Evolutionary conservation across 2,113 vertebrate genomes (phyloP).

Genomic region (Nothoprocta perdicaria): DNA sequence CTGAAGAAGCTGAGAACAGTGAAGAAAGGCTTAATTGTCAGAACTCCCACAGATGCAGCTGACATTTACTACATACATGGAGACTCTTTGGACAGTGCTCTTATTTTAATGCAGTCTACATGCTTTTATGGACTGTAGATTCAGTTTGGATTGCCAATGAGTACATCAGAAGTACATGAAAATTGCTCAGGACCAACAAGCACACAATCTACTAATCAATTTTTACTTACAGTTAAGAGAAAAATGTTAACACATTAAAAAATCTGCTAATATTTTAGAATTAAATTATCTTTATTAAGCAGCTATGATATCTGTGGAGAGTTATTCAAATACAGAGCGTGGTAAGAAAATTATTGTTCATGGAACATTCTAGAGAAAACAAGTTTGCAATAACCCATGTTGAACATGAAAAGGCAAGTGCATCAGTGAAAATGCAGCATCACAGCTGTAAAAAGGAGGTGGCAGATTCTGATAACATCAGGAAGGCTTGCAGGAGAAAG

Average conservation of each 20-base stretch:
- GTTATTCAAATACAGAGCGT: not conserved
- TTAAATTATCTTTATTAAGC: not conserved
- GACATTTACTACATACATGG: not conserved
- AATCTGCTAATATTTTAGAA: not conserved
- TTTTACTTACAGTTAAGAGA: slow-evolving; percentile 1
- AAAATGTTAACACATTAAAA: not conserved
- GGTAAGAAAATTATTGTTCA: not conserved
- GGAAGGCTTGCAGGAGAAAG: not conserved
- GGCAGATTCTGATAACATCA: fast-evolving
- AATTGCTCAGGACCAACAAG: not conserved
- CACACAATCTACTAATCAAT: not conserved
- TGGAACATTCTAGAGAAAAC: not conserved
- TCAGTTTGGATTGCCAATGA: not conserved
- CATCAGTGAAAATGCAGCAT: not conserved
- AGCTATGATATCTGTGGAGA: not conserved
- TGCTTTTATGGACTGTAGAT: slow-evolving; percentile 31
- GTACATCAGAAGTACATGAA: not conserved
- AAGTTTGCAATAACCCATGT: not conserved
- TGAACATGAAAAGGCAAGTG: not conserved
- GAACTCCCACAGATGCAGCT: not conserved
- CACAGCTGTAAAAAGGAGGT: not conserved
- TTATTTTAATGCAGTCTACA: slow-evolving; percentile 20
- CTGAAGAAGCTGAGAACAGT: not conserved
- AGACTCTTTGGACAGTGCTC: not conserved
- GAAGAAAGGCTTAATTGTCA: not conserved